Conservation (phyloP, 92 coral and sea anemone species). For the Phenganax subtilis region DNA sequence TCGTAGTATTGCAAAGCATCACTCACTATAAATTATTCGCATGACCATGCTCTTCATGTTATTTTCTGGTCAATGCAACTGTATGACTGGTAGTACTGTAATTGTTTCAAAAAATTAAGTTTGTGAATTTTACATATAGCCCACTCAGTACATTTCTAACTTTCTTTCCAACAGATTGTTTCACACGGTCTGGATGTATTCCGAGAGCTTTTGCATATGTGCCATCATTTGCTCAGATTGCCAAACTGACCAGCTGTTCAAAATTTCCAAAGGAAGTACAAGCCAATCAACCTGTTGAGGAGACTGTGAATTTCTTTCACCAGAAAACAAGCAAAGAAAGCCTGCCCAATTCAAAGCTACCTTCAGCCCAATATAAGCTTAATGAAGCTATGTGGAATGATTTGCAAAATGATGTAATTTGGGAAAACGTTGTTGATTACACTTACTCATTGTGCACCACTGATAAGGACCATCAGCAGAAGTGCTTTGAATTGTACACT, state of each 20-base stretch:
- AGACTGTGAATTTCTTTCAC: slow-evolving; percentile 10
- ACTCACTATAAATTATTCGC: too few species aligned
- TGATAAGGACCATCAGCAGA: slow-evolving; percentile 41
- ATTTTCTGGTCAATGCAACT: too few species aligned
- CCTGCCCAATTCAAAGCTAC: not conserved
- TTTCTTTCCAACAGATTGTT: slow-evolving; percentile 42
- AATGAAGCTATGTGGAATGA: slow-evolving; percentile 59
- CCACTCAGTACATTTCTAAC: too few species aligned
- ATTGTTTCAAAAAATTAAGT: not conserved
- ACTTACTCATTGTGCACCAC: slow-evolving; percentile 76
- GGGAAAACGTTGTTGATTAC: slow-evolving; percentile 84
- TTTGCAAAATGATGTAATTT: slow-evolving; percentile 62
- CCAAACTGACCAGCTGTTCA: slow-evolving; percentile 42
- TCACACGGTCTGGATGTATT: slow-evolving; percentile 48
- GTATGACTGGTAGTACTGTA: too few species aligned
- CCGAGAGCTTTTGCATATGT: slow-evolving; percentile 87
- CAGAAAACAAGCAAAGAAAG: not conserved
- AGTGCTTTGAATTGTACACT: slow-evolving; percentile 61
- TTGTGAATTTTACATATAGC: not conserved
- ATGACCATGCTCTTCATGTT: too few species aligned
- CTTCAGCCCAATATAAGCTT: slow-evolving; percentile 21
- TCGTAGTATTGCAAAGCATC: too few species aligned
- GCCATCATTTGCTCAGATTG: slow-evolving; percentile 69
- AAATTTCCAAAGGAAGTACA: not conserved
- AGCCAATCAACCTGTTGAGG: not conserved